Conservation (phyloP, 2,888 invertebrate species). For the Orchesella flavescens region DNA sequence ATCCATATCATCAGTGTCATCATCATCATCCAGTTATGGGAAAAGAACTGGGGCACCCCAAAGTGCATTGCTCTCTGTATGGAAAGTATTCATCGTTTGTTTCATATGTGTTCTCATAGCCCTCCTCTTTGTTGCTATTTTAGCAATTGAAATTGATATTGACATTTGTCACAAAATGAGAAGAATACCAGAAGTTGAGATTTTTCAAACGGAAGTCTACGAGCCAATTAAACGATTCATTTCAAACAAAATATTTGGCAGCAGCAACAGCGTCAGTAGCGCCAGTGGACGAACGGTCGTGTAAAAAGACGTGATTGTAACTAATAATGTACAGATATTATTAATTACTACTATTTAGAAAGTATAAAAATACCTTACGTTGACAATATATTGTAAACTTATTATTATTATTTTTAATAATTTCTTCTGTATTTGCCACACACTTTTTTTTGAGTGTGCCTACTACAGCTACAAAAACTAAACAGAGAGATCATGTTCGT, state of each 20-base stretch:
- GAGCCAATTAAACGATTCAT: constrained; percentile 69
- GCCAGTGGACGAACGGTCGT: constrained; percentile 10
- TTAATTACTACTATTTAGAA: constrained; percentile 19
- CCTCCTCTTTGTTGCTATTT: constrained; percentile 69
- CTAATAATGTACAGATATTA: not conserved
- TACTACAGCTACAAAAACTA: not conserved
- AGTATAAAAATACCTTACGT: not conserved
- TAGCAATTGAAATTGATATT: constrained; percentile 71
- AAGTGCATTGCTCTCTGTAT: constrained; percentile 67
- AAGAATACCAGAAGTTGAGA: constrained; percentile 72
- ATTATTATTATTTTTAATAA: no score
- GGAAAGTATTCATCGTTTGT: constrained; percentile 71
- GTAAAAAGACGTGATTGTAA: not conserved
- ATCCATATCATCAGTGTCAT: constrained; percentile 33
- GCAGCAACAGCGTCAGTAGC: constrained; percentile 15
- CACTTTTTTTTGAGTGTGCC: not conserved
- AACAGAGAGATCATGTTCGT: no score
- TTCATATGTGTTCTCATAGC: constrained; percentile 71
- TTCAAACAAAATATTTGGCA: constrained; percentile 57
- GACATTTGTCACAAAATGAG: constrained; percentile 71
- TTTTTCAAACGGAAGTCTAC: constrained; percentile 71
- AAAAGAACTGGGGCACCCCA: constrained; percentile 51
- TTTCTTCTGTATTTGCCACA: no score
- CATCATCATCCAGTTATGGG: constrained; percentile 30
- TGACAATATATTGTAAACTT: no score